Percentiles rank a stretch among this genome's conserved stretches.
These are phyloP conservation scores for Tapera naevia DNA, from an alignment of 2,797 vertebrate genomes.

Conservation along the genomic window DNA sequence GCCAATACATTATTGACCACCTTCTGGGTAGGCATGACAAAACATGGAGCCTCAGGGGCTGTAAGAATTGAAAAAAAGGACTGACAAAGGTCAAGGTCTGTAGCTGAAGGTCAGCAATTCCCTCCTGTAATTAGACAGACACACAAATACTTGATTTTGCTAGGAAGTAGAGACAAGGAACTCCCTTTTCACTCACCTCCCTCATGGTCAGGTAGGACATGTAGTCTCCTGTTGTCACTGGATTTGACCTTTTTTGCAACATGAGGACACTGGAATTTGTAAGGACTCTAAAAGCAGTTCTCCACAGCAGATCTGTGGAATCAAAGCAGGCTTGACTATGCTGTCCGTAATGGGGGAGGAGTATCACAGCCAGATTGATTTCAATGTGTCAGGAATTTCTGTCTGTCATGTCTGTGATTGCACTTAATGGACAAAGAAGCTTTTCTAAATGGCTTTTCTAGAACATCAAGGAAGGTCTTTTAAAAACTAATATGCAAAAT, in stretches of 20 bases:
- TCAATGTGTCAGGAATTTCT: neutral
- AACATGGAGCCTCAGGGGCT: neutral
- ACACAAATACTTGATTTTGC: neutral
- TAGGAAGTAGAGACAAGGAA: neutral
- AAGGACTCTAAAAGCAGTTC: neutral
- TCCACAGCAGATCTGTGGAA: neutral
- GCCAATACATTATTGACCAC: neutral
- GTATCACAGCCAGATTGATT: neutral
- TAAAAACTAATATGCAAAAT: neutral
- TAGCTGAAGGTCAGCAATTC: neutral
- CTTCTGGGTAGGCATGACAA: neutral
- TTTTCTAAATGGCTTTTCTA: constrained; percentile 33
- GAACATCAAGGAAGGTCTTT: neutral
- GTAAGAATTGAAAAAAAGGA: neutral
- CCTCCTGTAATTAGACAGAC: neutral
- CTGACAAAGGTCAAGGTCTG: neutral
- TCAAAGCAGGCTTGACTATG: neutral
- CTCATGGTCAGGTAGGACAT: neutral
- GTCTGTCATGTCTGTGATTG: neutral
- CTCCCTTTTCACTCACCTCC: neutral
- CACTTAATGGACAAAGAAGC: neutral
- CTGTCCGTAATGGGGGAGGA: neutral
- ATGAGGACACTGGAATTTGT: neutral
- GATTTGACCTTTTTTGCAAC: neutral
- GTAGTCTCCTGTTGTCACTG: neutral